Evolutionary conservation across 2,888 invertebrate species (phyloP), one percentile per base, ranked within the genome.

Genomic region (Cosmia trapezina): DNA sequence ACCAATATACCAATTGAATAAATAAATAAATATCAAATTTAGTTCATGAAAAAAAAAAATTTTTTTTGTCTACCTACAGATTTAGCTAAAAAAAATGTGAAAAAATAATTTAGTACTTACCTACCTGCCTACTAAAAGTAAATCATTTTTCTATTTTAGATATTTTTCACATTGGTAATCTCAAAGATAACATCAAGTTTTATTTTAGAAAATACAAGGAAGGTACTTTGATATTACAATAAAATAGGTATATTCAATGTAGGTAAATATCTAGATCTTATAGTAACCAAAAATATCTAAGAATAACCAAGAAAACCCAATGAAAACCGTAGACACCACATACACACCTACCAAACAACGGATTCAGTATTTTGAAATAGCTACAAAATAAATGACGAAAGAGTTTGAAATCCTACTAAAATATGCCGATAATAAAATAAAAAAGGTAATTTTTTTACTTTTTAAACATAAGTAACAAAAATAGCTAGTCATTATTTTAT

Each of bases 131-230:
- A 37, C 8, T 14, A 6, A 49, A 28, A 45, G 7, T 71, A 19
- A 14, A 60, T 60, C 3, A 2, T 8, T 37, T 37, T 59, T 45
- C 51, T 45, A 28, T 43, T 53, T 43, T 56, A 28, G 14, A 5
- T 49, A 33, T 56, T 67, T 53, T 61, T 67, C 22, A 11, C 43
- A 53, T 54, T 67, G 75, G 74, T 67, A 75, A 57, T 75, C 14
- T 61, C 0, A 17, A 28, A 43, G 28, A 14, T n/a, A 28, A 49
- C 2, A 12, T 9, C 5, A n/a, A 12, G 22, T 28, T 37, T 19
- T 2, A n/a, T 41, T 54, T 4, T 14, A 17, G 22, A 28, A 28
- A 43, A 43, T 19, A 17, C 4, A 41, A n/a, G 9, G 8, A 28
- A 45, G 1, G 11, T 12, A 5, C 33, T 33, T 11, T n/a, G 14